phyloP scores from a whole-genome alignment of 2,888 invertebrate genomes.

The Myathropa florea region DNA sequence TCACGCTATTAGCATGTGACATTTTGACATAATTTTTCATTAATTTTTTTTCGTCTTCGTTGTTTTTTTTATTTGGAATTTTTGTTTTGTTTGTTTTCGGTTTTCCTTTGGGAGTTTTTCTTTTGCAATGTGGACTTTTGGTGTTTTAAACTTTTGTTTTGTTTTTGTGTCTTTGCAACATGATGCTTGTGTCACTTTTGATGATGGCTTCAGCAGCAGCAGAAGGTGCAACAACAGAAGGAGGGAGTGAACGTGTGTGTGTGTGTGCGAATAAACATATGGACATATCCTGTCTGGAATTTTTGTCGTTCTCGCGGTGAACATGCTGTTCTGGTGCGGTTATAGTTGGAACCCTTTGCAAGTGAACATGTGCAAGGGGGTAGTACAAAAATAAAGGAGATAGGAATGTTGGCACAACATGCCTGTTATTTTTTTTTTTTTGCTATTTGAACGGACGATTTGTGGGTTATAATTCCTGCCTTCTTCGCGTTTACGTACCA shows the following conservation, averaged over 20 bases:
- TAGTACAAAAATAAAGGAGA: neutral
- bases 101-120: neutral
- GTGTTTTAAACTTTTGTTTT: too few species aligned
- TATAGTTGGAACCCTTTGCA: too few species aligned
- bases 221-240: constrained; percentile 20
- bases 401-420: too few species aligned
- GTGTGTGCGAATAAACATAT: constrained; percentile 8
- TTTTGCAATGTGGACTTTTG: constrained; percentile 3
- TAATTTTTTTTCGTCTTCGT: neutral
- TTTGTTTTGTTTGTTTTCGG: constrained; percentile 11
- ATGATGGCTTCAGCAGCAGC: neutral
- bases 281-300: constrained; percentile 45
- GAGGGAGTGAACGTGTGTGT: constrained; percentile 22
- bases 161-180: constrained; percentile 39
- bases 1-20: constrained; percentile 67
- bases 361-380: neutral
- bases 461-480: too few species aligned
- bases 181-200: constrained; percentile 45
- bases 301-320: constrained; percentile 23
- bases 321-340: constrained; percentile 56
- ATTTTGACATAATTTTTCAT: constrained; percentile 65
- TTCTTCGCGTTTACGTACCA: too few species aligned
- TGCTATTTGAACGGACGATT: too few species aligned
- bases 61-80: constrained; percentile 10
- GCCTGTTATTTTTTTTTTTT: too few species aligned